Evolutionary conservation across 2,113 vertebrate genomes (phyloP).

Genomic region (Rhinichthys klamathensis): DNA sequence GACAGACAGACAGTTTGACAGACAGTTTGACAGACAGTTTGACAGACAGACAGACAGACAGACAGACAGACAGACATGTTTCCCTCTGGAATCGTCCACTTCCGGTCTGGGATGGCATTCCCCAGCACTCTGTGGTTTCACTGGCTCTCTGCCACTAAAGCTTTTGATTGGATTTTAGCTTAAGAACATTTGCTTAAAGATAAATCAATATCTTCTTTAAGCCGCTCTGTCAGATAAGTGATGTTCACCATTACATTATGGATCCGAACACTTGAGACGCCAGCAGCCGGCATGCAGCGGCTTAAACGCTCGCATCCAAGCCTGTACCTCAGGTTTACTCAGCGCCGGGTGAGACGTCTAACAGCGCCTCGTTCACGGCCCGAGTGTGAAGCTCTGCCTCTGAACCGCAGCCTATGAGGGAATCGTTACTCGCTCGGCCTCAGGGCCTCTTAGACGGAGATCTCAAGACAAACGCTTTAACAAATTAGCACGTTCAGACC

Average conservation of each 20-base stretch:
- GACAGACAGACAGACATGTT: not conserved
- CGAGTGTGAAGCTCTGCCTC: not conserved
- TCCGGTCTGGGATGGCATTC: slow-evolving; percentile 47
- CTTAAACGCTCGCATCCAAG: not conserved
- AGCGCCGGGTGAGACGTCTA: not conserved
- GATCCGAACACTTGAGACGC: slow-evolving; percentile 32
- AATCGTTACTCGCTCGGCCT: slow-evolving; percentile 33
- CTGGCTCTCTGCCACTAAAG: slow-evolving; percentile 71
- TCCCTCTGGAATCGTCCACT: not conserved
- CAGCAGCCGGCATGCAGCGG: slow-evolving; percentile 17
- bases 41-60: too few species aligned
- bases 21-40: too few species aligned
- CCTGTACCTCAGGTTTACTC: not conserved
- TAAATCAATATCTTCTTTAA: slow-evolving; percentile 73
- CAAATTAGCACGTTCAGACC: slow-evolving; percentile 62
- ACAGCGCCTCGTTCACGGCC: not conserved
- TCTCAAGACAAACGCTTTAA: slow-evolving; percentile 59
- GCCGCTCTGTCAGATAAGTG: slow-evolving; percentile 31
- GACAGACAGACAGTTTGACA: too few species aligned
- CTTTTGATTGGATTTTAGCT: slow-evolving; percentile 77
- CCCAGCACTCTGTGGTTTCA: slow-evolving; percentile 62
- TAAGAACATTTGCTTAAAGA: slow-evolving; percentile 72
- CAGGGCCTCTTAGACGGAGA: slow-evolving; percentile 40
- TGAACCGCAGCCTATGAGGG: not conserved
- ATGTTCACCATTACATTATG: slow-evolving; percentile 39